A percentile compares a stretch with the other conserved stretches of the same genome.
phyloP scores from a whole-genome alignment of 2,797 vertebrate genomes.

The Sylvilagus floridanus region DNA sequence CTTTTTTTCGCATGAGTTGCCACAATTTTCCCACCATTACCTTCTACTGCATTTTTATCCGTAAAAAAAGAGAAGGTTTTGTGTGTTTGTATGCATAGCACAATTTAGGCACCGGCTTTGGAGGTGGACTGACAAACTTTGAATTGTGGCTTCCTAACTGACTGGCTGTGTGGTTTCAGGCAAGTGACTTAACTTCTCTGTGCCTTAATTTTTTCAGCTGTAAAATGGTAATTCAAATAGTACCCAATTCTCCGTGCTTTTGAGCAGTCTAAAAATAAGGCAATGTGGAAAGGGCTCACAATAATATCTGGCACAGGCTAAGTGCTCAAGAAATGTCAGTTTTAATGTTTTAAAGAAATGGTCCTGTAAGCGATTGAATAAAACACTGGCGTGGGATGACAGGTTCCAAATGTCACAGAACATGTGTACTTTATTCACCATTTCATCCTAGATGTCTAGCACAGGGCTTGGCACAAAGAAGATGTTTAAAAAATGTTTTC shows the following conservation, averaged over 20 bases:
- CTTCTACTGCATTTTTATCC: neutral
- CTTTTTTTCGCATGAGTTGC: neutral
- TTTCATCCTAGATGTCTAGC: neutral
- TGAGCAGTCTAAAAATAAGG: neutral
- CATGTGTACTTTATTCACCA: neutral
- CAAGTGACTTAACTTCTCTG: neutral
- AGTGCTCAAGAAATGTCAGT: neutral
- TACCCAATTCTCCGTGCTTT: neutral
- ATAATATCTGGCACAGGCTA: neutral
- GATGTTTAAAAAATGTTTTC: neutral
- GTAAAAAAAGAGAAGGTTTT: neutral
- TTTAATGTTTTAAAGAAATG: neutral
- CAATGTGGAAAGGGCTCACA: neutral
- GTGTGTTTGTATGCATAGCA: neutral
- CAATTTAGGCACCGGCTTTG: neutral
- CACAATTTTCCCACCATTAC: neutral
- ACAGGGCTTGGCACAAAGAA: neutral
- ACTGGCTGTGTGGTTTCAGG: neutral
- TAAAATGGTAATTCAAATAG: neutral
- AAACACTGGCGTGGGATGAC: neutral
- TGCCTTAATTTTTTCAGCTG: neutral
- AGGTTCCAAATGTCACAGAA: conserved; percentile 7
- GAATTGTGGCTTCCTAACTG: neutral
- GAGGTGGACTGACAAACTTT: neutral
- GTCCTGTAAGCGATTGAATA: conserved; percentile 5